Evolutionary conservation across 1,140 invertebrate genomes (phyloP).

Genomic region (Cryptotermes secundus): DNA sequence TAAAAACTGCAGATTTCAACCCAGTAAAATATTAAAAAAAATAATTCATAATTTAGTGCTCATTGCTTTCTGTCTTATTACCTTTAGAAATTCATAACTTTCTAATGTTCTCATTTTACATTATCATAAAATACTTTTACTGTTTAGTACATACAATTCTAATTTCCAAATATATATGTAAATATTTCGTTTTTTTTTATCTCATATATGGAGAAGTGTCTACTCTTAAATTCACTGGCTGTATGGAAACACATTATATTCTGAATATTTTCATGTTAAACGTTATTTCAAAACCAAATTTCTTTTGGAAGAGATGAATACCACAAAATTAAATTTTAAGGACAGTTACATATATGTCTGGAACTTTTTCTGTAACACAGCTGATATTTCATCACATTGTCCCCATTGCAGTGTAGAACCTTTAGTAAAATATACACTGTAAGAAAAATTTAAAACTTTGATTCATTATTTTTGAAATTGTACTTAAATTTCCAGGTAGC

Average conservation of each 20-base stretch:
- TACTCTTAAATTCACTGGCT: background rate
- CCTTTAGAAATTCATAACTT: background rate
- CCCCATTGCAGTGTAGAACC: background rate
- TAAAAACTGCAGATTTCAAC: background rate
- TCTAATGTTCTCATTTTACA: background rate
- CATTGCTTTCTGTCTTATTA: no score
- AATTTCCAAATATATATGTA: background rate
- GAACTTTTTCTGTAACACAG: background rate
- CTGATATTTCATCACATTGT: background rate
- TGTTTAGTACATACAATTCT: background rate
- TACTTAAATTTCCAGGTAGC: conserved; percentile 19
- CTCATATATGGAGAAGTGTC: background rate
- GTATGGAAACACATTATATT: background rate
- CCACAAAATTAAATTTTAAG: no score
- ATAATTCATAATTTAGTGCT: background rate
- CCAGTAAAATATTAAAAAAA: background rate
- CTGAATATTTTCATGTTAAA: background rate
- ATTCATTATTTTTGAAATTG: background rate
- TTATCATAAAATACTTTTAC: background rate
- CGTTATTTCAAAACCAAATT: background rate
- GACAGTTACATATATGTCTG: background rate
- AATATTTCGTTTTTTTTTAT: background rate
- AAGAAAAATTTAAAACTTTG: background rate
- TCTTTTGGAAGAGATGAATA: no score
- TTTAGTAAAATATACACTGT: no score